Conservation (phyloP, 2,113 vertebrate genomes). For the Oryzias woworae region DNA sequence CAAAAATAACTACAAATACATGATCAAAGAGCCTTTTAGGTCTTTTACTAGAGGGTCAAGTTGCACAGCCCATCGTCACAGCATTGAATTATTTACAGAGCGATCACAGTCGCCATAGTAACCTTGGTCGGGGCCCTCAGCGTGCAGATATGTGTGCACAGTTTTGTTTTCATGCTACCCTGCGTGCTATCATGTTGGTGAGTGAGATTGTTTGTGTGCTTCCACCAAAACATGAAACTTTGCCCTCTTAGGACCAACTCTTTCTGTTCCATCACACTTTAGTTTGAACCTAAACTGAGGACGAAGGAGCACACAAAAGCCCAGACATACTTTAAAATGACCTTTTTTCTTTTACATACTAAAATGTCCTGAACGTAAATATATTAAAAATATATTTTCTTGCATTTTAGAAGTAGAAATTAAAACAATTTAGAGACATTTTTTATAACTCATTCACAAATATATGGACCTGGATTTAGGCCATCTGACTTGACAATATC, state of each 20-base stretch:
- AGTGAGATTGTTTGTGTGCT: neutral
- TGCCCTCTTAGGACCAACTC: neutral
- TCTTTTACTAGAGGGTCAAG: slow-evolving; percentile 30
- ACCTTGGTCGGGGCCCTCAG: slow-evolving; percentile 27
- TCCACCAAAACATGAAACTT: slow-evolving; percentile 6
- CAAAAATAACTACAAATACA: neutral
- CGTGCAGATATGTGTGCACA: slow-evolving; percentile 15
- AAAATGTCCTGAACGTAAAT: too few relatives aligned
- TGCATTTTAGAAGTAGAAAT: too few relatives aligned
- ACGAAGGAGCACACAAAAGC: too few relatives aligned
- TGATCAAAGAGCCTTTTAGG: neutral
- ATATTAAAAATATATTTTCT: too few relatives aligned
- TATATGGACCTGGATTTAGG: too few relatives aligned
- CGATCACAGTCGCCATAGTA: slow-evolving; percentile 43
- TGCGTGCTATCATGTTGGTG: neutral
- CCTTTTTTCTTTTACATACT: too few relatives aligned
- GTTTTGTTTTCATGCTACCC: slow-evolving; percentile 4
- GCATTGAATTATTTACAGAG: slow-evolving; percentile 59
- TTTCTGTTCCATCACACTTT: neutral
- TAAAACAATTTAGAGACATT: too few relatives aligned
- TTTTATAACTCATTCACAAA: too few relatives aligned
- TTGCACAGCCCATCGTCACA: slow-evolving; percentile 41
- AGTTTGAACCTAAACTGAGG: too few relatives aligned
- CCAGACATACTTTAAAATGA: too few relatives aligned
- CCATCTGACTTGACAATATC: too few relatives aligned